Percentiles rank a stretch among this genome's conserved stretches.
Evolutionary conservation across 2,113 vertebrate species (phyloP).

Genomic region (Neofelis nebulosa): DNA sequence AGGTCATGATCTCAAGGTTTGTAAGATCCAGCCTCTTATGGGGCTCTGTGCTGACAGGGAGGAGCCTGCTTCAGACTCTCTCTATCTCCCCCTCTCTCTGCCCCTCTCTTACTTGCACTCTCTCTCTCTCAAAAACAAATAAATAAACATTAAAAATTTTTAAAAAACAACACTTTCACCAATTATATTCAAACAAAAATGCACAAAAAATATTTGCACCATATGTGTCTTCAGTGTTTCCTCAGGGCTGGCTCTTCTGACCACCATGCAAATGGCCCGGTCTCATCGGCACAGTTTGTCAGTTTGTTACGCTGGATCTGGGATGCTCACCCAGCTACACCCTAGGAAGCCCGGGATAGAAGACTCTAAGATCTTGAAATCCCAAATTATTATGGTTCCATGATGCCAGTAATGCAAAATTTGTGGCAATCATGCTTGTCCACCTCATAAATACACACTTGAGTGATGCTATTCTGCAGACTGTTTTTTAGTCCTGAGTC

Average conservation of each 20-base stretch:
- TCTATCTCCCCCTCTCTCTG: too few relatives aligned
- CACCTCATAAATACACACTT: too few relatives aligned
- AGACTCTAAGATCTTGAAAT: slow-evolving; percentile 93
- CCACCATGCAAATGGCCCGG: slow-evolving; percentile 76
- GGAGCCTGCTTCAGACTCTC: too few relatives aligned
- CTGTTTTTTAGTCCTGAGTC: not conserved
- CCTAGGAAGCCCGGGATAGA: slow-evolving; percentile 97
- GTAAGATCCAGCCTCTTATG: too few relatives aligned
- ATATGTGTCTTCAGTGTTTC: slow-evolving; percentile 85
- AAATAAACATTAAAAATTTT: too few relatives aligned
- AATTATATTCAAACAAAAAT: slow-evolving; percentile 73
- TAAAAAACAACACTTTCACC: slow-evolving; percentile 79
- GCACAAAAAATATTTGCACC: slow-evolving; percentile 28
- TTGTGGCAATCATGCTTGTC: not conserved
- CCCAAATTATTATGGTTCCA: not conserved
- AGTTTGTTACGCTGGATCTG: slow-evolving; percentile 81
- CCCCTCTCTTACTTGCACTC: too few relatives aligned
- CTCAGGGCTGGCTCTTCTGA: slow-evolving; percentile 79
- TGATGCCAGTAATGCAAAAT: not conserved
- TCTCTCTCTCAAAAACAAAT: too few relatives aligned
- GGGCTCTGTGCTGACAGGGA: too few relatives aligned
- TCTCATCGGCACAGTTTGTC: slow-evolving; percentile 17
- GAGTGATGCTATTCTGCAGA: not conserved
- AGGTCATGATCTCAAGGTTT: too few relatives aligned
- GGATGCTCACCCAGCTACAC: slow-evolving; percentile 86